Evolutionary conservation across 1,140 invertebrate species (phyloP), one percentile per base, ranked within the genome.

Genomic region (Drosophila nebulosa): DNA sequence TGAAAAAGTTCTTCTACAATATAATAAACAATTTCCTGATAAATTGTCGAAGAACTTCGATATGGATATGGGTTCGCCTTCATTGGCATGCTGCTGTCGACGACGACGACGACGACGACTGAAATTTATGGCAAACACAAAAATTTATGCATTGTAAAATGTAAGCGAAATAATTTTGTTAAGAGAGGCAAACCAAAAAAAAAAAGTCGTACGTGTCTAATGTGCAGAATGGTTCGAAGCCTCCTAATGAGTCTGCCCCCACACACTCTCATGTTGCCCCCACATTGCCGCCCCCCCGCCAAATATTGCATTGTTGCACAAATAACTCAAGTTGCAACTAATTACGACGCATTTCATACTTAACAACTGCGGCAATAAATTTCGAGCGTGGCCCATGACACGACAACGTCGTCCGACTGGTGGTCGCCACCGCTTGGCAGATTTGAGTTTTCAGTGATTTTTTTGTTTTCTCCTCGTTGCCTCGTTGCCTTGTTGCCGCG

Each of bases 271-370:
- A 10, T 27, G 26, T 42, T 39, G 24, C 24, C 62, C 35, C 7
- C 39, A 1, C 12, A 3, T 35, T 35, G 24, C 22, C 42, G 22
- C 52, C 18, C 16, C 12, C 21, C 50, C 18, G 14, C 1, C 39
- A 46, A 46, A 46, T 46, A n/a, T 59, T 76, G 84, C 83, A 79
- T 77, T 83, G 84, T 88, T 89, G 83, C 84, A 88, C 83, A 88
- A 88, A 88, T 88, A 88, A 88, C 83, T 88, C 83, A 89, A 88
- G 83, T 88, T 88, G 83, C 83, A 89, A 88, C 83, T 88, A 88
- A 88, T 88, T 88, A 88, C 78, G 68, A 88, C 75, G 83, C 83
- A 83, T 83, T 89, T 88, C 84, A 84, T 88, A 89, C 75, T 88
- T 79, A 73, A 79, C 84, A 88, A 88, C 84, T 89, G 84, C 53